These are phyloP conservation scores for Gorsachius magnificus DNA, from an alignment of 2,797 vertebrate species.

Conservation along the genomic window DNA sequence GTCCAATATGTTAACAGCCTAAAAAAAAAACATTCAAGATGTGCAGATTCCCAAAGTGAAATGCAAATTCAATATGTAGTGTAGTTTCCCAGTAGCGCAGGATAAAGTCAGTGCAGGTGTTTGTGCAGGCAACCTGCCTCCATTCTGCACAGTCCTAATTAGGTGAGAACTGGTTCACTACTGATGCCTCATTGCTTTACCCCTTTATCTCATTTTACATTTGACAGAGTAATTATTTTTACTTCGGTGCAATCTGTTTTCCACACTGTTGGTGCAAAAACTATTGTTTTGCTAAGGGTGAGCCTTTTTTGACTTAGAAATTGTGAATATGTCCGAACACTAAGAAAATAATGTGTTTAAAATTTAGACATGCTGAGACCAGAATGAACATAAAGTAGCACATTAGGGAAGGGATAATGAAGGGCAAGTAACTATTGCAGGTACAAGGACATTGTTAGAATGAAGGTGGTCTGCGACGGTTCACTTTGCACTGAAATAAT, in stretches of 20 bases:
- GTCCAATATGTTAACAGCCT: neutral
- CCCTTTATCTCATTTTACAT: neutral
- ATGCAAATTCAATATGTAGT: neutral
- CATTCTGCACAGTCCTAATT: no score
- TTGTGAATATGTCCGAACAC: neutral
- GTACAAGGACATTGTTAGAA: neutral
- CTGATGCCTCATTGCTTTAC: neutral
- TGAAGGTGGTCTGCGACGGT: neutral
- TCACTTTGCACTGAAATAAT: neutral
- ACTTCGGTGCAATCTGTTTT: neutral
- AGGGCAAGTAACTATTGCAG: neutral
- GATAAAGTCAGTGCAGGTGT: no score
- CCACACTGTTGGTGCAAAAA: neutral
- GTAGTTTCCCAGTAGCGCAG: no score
- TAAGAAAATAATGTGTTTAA: neutral
- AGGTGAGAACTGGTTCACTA: no score
- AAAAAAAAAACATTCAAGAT: neutral
- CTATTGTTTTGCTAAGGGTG: neutral
- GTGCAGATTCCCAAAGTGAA: neutral
- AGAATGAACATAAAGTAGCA: neutral
- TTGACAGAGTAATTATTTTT: neutral
- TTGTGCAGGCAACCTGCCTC: no score
- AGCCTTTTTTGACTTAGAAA: neutral
- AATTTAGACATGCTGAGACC: neutral
- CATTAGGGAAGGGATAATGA: neutral